Evolutionary conservation across 2,113 vertebrate species (phyloP), one percentile per base, ranked within the genome.

Genomic region (Colius striatus): DNA sequence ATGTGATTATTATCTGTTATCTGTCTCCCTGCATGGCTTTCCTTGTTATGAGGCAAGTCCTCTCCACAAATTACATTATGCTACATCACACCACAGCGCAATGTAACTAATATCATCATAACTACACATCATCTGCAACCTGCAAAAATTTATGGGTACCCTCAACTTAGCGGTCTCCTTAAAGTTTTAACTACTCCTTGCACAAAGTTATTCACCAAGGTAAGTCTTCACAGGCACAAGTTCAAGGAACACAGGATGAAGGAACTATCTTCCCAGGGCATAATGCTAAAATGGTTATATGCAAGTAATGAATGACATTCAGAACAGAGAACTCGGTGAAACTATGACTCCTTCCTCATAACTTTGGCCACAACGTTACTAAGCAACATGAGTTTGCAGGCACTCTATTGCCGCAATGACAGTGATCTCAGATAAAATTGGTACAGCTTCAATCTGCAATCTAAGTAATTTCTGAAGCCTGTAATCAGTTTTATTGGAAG

Each of bases 401-500:
- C 65, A 84, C 29, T 81, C 27, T 57, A 43, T 29, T 84, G 48
- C 74, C 92, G 61, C 84, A 92, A 79, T 89, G 89, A 67, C 48
- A 94, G 70, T 45, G 38, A 87, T 87, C 48, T 58, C 45, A 26
- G 68, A 84, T 74, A 74, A 92, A 94, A 90, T n/a, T 81, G 65
- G 67, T 80, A 84, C 60, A 34, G 90, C 76, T 80, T 93, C 85
- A 86, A 38, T 51, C 68, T 88, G 86, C 88, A 86, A 60, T 80
- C 79, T 63, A 50, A 92, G 75, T 76, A 26, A 93, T 90, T 95
- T 93, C 83, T 86, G 67, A 87, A 70, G 47, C 51, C 94, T 92
- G 41, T 84, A 90, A 93, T 95, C 83, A 92, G 72, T 84, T 81
- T 86, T 77, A 92, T 55, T 71, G 67, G 76, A 88, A 90, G 57